Conservation (phyloP, 2,797 vertebrate species). For the Onychomys torridus region DNA sequence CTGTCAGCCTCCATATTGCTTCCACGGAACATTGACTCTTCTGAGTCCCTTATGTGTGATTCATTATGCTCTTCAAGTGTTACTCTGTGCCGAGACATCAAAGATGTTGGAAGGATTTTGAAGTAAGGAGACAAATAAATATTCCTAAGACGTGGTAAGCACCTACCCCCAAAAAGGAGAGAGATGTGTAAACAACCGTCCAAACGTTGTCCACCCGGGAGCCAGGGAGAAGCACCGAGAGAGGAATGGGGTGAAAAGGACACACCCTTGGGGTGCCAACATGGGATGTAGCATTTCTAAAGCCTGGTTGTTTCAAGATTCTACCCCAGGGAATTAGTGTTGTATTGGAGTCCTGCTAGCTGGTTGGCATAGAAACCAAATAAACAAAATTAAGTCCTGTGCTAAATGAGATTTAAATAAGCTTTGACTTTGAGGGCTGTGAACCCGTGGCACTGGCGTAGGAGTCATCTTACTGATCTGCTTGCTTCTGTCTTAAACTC, state of each 20-base stretch:
- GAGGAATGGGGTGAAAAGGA: background rate
- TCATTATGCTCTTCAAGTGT: background rate
- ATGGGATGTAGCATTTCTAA: background rate
- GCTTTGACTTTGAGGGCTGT: background rate
- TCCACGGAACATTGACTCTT: background rate
- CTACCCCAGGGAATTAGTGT: background rate
- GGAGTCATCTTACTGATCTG: background rate
- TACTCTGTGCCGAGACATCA: background rate
- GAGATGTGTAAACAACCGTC: background rate
- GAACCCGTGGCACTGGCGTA: background rate
- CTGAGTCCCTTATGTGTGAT: background rate
- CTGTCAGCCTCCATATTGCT: background rate
- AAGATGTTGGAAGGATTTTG: conserved; percentile 2
- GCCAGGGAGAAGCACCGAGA: background rate
- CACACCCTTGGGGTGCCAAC: background rate
- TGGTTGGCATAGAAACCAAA: conserved; percentile 64
- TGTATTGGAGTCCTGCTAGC: conserved; percentile 29
- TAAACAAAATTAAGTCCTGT: conserved; percentile 65
- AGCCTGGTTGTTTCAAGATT: background rate
- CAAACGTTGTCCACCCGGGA: background rate
- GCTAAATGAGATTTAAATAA: conserved; percentile 55
- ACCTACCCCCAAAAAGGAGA: background rate
- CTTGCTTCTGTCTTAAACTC: conserved; percentile 4
- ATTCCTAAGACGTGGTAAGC: background rate
- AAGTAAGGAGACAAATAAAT: conserved; percentile 22